Evolutionary conservation across 2,888 invertebrate genomes (phyloP).

Genomic region (Buathra laborator): DNA sequence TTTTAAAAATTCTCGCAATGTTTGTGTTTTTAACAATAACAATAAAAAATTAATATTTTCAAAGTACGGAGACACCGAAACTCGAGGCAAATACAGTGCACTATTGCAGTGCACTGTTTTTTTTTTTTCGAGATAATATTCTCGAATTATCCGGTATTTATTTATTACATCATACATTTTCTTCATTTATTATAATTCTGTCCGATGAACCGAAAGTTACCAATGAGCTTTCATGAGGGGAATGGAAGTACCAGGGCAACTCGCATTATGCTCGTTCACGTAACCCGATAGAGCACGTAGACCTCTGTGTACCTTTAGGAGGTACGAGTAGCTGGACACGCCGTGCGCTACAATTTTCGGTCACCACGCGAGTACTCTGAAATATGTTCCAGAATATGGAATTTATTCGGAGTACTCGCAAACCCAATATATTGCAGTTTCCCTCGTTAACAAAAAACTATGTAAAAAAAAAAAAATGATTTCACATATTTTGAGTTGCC

Average conservation of each 20-base stretch:
- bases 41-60: too few relatives aligned
- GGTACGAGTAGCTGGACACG: not conserved
- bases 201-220: slow-evolving; percentile 9
- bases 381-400: too few relatives aligned
- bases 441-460: not conserved
- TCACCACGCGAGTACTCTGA: not conserved
- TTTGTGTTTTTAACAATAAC: too few relatives aligned
- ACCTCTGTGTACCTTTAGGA: not conserved
- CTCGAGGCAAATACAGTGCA: too few relatives aligned
- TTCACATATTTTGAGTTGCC: too few relatives aligned
- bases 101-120: not conserved
- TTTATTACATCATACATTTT: not conserved
- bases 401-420: too few relatives aligned
- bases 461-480: too few relatives aligned
- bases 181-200: slow-evolving; percentile 1
- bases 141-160: not conserved
- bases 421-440: not conserved
- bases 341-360: not conserved
- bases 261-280: slow-evolving; percentile 64
- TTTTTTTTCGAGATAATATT: too few relatives aligned
- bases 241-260: slow-evolving; percentile 3
- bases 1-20: too few relatives aligned
- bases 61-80: too few relatives aligned
- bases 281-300: slow-evolving; percentile 62
- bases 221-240: not conserved